These are phyloP conservation scores for Parnassius smintheus DNA, from an alignment of 2,888 invertebrate species.

Conservation along the genomic window DNA sequence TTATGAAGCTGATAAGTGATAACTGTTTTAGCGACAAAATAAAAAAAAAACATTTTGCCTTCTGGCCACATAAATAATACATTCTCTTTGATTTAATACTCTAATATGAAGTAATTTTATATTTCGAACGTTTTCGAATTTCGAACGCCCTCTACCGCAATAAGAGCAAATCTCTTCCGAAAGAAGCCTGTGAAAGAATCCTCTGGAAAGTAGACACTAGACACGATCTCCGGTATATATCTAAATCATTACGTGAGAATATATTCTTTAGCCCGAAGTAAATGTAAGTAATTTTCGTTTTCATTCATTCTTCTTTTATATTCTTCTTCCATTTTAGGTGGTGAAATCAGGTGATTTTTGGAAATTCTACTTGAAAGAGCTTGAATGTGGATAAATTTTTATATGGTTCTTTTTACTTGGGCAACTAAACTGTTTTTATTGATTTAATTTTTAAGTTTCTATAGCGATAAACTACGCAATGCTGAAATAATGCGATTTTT, in stretches of 20 bases:
- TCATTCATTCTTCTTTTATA: conserved; percentile 32
- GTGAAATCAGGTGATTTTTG: conserved; percentile 37
- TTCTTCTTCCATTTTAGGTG: conserved; percentile 31
- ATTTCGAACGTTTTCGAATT: conserved; percentile 66
- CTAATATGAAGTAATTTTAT: conserved; percentile 35
- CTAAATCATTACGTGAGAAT: conserved; percentile 80
- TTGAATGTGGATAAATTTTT: conserved; percentile 18
- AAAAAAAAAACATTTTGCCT: conserved; percentile 3
- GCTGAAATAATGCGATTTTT: conserved; percentile 13
- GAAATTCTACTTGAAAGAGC: conserved; percentile 20
- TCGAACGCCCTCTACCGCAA: conserved; percentile 74
- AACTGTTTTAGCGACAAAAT: too few relatives aligned
- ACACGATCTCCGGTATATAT: conserved; percentile 72
- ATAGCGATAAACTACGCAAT: conserved; percentile 55
- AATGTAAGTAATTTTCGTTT: conserved; percentile 70
- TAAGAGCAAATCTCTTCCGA: conserved; percentile 59
- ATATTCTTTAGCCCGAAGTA: conserved; percentile 70
- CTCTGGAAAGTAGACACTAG: conserved; percentile 74
- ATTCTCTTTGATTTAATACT: background rate
- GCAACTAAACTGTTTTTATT: conserved; percentile 56
- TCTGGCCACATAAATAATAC: conserved; percentile 23
- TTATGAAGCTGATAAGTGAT: too few relatives aligned
- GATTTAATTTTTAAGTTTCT: conserved; percentile 68
- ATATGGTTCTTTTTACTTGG: conserved; percentile 34
- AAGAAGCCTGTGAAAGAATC: conserved; percentile 81